Evolutionary conservation across 35 echinoderm and acorn worm species (phyloP).

Genomic region (Heliocidaris erythrogramma): DNA sequence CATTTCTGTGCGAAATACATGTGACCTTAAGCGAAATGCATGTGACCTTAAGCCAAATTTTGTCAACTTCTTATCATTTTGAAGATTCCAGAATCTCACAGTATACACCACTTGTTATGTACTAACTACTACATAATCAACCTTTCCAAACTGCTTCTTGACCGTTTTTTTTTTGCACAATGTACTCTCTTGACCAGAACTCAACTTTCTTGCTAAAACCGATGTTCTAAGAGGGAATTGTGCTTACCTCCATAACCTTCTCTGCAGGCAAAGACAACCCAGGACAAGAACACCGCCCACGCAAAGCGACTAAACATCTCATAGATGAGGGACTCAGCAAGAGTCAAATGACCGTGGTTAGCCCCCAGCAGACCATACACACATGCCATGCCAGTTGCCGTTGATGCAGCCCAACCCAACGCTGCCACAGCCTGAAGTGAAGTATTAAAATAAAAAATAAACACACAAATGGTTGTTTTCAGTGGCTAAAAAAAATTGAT

Average conservation of each 20-base stretch:
- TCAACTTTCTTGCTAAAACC: too few species aligned
- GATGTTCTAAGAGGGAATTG: not conserved
- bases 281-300: constrained; percentile 72
- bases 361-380: constrained; percentile 25
- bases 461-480: not conserved
- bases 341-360: not conserved
- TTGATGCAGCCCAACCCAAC: constrained; percentile 41
- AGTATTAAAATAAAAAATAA: not conserved
- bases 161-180: too few species aligned
- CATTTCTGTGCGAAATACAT: too few species aligned
- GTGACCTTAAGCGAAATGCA: too few species aligned
- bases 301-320: constrained; percentile 72
- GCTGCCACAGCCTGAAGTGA: not conserved
- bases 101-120: too few species aligned
- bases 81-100: too few species aligned
- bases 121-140: too few species aligned
- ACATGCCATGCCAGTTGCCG: constrained; percentile 18
- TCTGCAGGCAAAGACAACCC: constrained; percentile 86
- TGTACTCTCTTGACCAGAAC: too few species aligned
- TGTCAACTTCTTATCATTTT: too few species aligned
- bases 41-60: too few species aligned
- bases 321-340: constrained; percentile 59
- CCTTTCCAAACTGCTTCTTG: too few species aligned
- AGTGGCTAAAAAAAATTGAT: too few species aligned
- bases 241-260: constrained; percentile 74